These are phyloP conservation scores for Protosalanx chinensis DNA, from an alignment of 2,797 vertebrate genomes.

Conservation along the genomic window DNA sequence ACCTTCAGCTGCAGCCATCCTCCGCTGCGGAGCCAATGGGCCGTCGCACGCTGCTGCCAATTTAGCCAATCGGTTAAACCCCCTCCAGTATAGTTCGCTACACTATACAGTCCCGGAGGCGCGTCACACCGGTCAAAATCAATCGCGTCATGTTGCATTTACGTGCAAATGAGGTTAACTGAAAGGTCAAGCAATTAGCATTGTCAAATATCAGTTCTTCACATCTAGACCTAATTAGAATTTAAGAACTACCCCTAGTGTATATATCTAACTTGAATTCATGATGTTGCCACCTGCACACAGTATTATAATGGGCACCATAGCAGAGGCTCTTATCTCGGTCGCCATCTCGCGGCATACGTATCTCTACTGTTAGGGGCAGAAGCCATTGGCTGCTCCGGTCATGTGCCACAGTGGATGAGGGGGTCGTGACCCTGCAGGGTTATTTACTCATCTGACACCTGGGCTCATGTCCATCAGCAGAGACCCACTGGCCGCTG, in stretches of 20 bases:
- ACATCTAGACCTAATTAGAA: conserved; percentile 6
- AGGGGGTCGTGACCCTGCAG: background rate
- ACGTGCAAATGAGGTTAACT: conserved; percentile 11
- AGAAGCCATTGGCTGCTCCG: background rate
- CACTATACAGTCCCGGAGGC: too few relatives aligned
- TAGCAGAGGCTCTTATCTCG: background rate
- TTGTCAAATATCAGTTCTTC: conserved; percentile 6
- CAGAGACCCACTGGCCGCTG: background rate
- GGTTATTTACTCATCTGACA: conserved; percentile 8
- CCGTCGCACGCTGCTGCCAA: background rate
- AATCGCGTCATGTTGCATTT: background rate
- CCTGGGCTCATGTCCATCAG: background rate
- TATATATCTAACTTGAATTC: background rate
- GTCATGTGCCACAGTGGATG: background rate
- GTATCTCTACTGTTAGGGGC: background rate
- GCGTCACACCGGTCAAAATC: background rate
- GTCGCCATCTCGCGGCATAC: conserved; percentile 7
- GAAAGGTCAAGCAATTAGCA: conserved; percentile 11
- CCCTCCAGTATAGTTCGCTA: background rate
- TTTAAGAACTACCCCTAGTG: background rate
- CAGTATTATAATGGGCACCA: conserved; percentile 7
- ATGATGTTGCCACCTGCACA: background rate
- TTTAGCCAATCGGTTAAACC: background rate
- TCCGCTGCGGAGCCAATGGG: background rate
- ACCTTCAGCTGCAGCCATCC: background rate